phyloP scores from a whole-genome alignment of 2,888 invertebrate genomes.

The Dusona sp. region DNA sequence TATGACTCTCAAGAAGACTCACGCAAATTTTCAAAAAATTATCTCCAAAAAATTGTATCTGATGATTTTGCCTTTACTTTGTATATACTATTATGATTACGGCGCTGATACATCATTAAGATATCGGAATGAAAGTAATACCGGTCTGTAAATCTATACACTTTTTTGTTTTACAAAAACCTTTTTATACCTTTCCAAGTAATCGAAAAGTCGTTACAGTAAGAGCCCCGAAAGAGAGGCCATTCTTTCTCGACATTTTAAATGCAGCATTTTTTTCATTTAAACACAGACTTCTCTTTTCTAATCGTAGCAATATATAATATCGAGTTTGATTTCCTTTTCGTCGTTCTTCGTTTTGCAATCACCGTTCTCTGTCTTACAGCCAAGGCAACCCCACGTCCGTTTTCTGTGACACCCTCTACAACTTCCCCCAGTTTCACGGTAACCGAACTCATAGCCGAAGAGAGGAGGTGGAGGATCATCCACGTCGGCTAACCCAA shows the following conservation, averaged over 20 bases:
- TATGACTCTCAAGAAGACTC: no score
- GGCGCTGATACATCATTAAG: no score
- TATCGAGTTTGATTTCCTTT: constrained; percentile 9
- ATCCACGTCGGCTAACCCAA: constrained; percentile 69
- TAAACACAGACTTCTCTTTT: background rate
- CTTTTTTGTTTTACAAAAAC: background rate
- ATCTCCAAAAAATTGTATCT: no score
- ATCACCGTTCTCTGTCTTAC: constrained; percentile 50
- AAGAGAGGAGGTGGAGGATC: constrained; percentile 71
- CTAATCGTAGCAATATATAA: background rate
- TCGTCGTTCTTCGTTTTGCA: constrained; percentile 32
- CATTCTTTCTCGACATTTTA: background rate
- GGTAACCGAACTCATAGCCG: constrained; percentile 37
- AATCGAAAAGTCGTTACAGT: background rate
- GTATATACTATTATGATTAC: no score
- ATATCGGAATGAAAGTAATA: background rate
- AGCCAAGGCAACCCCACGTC: constrained; percentile 47
- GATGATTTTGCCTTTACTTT: no score
- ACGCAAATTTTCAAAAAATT: no score
- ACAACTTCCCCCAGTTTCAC: constrained; percentile 42
- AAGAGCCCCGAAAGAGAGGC: background rate
- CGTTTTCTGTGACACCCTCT: constrained; percentile 56
- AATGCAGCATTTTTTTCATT: background rate
- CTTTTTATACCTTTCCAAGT: background rate
- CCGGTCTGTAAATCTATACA: background rate